These are phyloP conservation scores for Setipinna tenuifilis DNA, from an alignment of 2,797 vertebrate species.

Conservation along the genomic window DNA sequence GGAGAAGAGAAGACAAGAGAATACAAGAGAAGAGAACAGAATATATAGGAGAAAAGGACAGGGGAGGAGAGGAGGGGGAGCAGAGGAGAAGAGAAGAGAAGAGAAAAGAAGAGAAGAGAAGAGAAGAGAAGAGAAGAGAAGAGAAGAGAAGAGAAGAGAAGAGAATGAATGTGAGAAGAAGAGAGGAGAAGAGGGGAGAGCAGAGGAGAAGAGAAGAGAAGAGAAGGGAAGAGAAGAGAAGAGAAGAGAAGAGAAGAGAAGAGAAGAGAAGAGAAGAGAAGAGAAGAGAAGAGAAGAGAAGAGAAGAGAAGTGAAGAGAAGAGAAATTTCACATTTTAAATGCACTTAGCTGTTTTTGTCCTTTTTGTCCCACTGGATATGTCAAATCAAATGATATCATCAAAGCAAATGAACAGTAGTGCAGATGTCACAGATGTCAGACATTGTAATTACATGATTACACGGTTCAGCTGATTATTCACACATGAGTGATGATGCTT, in stretches of 20 bases:
- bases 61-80: too few relatives aligned
- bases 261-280: too few relatives aligned
- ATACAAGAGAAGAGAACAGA: too few relatives aligned
- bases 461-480: background rate
- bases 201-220: conserved; percentile 29
- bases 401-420: background rate
- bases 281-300: conserved; percentile 56
- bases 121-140: conserved; percentile 50
- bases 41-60: too few relatives aligned
- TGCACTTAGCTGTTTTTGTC: conserved; percentile 43
- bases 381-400: background rate
- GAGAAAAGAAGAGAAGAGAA: too few relatives aligned
- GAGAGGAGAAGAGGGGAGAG: conserved; percentile 20
- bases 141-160: conserved; percentile 65
- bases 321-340: background rate
- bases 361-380: conserved; percentile 51
- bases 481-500: background rate
- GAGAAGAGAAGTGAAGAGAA: conserved; percentile 65
- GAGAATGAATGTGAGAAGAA: conserved; percentile 60
- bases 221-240: conserved; percentile 65
- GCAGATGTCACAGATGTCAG: background rate
- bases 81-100: background rate
- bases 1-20: too few relatives aligned
- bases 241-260: conserved; percentile 51
- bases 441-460: background rate